phyloP scores from a whole-genome alignment of 2,113 vertebrate genomes.

The Synodontis membranacea region DNA sequence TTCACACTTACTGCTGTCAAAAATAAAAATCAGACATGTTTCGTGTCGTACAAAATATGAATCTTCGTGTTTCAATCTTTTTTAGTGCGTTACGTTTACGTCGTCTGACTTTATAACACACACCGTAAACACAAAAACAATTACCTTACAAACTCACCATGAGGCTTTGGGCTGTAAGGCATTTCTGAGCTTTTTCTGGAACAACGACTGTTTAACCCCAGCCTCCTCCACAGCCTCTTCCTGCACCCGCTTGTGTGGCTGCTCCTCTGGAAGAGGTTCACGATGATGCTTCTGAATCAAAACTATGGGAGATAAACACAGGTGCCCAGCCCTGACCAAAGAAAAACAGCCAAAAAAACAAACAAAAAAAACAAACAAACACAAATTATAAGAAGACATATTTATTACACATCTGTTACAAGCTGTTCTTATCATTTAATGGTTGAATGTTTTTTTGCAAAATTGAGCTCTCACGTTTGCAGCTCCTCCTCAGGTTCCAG shows the following conservation, averaged over 20 bases:
- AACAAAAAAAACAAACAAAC: background rate
- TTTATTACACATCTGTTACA: background rate
- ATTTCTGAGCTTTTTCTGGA: conserved; percentile 63
- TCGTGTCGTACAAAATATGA: background rate
- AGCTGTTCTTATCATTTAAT: background rate
- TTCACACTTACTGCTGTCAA: background rate
- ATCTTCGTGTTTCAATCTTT: background rate
- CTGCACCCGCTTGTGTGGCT: background rate
- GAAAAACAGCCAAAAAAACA: no score
- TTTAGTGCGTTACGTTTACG: background rate
- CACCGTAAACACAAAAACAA: background rate
- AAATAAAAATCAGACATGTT: background rate
- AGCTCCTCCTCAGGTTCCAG: background rate
- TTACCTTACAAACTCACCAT: conserved; percentile 54
- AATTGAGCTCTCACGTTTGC: conserved; percentile 2
- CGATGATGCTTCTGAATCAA: conserved; percentile 3
- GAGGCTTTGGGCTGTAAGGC: conserved; percentile 48
- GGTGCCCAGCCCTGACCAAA: conserved; percentile 7
- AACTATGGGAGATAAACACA: background rate
- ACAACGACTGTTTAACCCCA: conserved; percentile 43
- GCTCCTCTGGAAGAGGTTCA: background rate
- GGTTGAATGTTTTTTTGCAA: background rate
- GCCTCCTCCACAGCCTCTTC: background rate
- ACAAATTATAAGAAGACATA: background rate
- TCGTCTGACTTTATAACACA: background rate